Base-by-base conservation (phyloP, 1,140 invertebrate species). In the Lasaia peninsularis region DNA sequence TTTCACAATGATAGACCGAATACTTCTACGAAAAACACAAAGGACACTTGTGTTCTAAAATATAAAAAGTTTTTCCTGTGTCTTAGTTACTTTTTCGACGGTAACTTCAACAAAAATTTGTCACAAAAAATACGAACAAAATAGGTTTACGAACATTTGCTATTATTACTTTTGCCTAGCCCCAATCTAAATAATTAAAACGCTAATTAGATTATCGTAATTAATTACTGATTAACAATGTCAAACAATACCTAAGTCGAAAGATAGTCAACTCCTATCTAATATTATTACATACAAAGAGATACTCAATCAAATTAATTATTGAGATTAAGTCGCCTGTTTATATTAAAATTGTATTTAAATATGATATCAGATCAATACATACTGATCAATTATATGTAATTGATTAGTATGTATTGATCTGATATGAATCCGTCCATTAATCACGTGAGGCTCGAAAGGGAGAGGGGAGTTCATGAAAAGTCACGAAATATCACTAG, bases 141-240 rank as follows among this genome's bases (percentile, higher is more conserved):
- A 5, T 28, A 28, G 24, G 24, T 28, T 34, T 50, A 52, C 40
- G 37, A 12, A 58, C 50, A 14, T 6, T 12, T 62, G 49, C 56
- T 8, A 33, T 58, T 14, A 59, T 24, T 58, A 44, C 48, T 60
- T 44, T 53, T 52, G 60, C 52, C 50, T 56, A 53, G 52, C 54
- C 52, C 60, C 55, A 56, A 61, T 63, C 56, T 57, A 54, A 60
- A 37, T 44, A 48, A 33, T 56, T 58, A 40, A 49, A 12, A 16
- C 1, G 40, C 33, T 63, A 58, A 40, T 56, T 40, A n/a, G 32
- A 62, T 58, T 58, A 63, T 63, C 56, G 51, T 58, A 58, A 58
- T 51, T 55, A 58, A 63, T 63, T 58, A 54, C 21, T 20, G 48
- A 62, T 62, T 35, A 37, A 54, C 33, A 40, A 18, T 40, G 37